Conservation (phyloP, 2,113 vertebrate genomes). For the Bos javanicus region DNA sequence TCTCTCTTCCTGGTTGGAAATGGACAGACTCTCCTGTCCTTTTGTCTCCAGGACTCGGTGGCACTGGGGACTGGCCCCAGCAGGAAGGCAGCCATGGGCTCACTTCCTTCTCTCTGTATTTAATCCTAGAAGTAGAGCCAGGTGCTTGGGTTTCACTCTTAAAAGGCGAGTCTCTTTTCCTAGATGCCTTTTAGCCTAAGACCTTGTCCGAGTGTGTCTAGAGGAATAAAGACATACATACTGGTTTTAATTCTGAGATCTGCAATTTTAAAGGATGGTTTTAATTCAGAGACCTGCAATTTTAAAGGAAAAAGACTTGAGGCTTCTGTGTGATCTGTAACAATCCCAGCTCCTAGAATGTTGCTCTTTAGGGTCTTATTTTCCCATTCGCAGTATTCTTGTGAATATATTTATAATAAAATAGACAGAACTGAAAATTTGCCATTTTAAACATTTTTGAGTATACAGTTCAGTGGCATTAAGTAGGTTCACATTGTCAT, state of each 20-base stretch:
- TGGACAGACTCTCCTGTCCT: neutral
- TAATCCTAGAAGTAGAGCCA: neutral
- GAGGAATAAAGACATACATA: neutral
- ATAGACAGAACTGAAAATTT: neutral
- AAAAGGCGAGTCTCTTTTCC: neutral
- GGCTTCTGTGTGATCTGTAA: neutral
- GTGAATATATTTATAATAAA: neutral
- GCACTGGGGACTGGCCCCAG: neutral
- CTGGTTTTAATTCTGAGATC: neutral
- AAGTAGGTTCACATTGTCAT: neutral
- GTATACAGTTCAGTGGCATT: neutral
- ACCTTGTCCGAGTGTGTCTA: neutral
- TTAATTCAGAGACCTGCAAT: neutral
- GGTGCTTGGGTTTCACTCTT: neutral
- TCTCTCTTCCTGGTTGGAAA: neutral
- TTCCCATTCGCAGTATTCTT: neutral
- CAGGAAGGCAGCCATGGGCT: neutral
- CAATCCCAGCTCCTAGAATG: neutral
- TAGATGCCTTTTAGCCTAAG: neutral
- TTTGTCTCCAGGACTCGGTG: neutral
- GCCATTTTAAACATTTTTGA: neutral
- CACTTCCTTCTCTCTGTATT: neutral
- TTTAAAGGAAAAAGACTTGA: neutral
- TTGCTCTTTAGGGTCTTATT: neutral
- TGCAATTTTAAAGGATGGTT: neutral